phyloP scores from a whole-genome alignment of 2,888 invertebrate genomes.

The Chironomus riparius region DNA sequence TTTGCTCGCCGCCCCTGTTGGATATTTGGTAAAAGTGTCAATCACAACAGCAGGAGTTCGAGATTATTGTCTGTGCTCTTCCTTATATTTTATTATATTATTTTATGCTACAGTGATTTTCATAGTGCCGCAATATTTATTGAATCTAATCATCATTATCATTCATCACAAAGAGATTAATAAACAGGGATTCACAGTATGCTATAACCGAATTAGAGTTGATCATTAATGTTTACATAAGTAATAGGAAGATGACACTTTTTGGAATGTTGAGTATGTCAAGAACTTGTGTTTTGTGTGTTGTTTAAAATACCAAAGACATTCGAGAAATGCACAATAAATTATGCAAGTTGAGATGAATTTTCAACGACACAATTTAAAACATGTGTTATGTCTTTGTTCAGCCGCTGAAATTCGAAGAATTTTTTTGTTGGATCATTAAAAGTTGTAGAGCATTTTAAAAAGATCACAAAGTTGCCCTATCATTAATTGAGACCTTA shows the following conservation, averaged over 20 bases:
- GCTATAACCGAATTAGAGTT: too few species aligned
- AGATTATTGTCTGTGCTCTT: not conserved
- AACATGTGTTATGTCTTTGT: not conserved
- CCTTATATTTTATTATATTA: not conserved
- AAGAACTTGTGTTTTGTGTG: not conserved
- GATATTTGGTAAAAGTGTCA: constrained; percentile 23
- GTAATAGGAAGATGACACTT: not conserved
- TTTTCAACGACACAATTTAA: not conserved
- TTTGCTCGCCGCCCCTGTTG: not conserved
- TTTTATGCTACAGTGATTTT: not conserved
- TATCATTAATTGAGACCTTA: too few species aligned
- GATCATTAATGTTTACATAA: not conserved
- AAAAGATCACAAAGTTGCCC: too few species aligned
- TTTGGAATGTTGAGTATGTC: not conserved
- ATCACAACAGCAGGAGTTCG: constrained; percentile 17
- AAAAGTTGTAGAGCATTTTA: too few species aligned
- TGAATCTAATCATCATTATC: not conserved
- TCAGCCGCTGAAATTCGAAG: too few species aligned
- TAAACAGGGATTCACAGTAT: not conserved
- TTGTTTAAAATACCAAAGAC: not conserved
- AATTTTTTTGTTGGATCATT: too few species aligned
- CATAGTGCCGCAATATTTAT: not conserved
- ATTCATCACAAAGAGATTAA: not conserved
- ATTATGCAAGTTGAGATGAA: not conserved
- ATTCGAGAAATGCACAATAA: constrained; percentile 2